Evolutionary conservation across 2,888 invertebrate species (phyloP).

Genomic region (Hipparchia semele): DNA sequence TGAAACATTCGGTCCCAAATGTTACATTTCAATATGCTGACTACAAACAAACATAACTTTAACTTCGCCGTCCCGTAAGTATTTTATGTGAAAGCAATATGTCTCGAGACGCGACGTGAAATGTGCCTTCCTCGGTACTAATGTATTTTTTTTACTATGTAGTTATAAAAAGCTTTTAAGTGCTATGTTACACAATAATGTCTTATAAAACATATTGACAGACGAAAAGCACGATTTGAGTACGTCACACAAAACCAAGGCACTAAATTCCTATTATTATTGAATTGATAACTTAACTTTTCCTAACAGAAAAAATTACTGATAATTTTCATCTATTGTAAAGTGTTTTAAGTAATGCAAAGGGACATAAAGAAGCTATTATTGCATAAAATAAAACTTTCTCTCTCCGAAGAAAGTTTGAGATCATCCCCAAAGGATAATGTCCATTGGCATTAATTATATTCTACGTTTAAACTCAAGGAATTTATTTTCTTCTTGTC

Average conservation of each 20-base stretch:
- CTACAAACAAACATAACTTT: conserved; percentile 63
- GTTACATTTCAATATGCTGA: conserved; percentile 77
- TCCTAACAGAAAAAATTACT: too few species aligned
- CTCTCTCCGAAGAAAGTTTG: conserved; percentile 26
- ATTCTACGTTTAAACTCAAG: conserved; percentile 43
- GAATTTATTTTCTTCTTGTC: conserved; percentile 36
- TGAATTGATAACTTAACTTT: too few species aligned
- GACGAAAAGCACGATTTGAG: too few species aligned
- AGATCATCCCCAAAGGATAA: conserved; percentile 37
- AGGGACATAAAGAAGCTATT: neutral
- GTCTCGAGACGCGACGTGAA: conserved; percentile 36
- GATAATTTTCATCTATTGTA: neutral
- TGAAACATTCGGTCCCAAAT: conserved; percentile 68
- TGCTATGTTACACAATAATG: neutral
- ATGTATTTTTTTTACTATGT: conserved; percentile 8
- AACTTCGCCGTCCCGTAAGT: conserved; percentile 51
- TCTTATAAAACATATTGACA: neutral
- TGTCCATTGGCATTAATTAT: conserved; percentile 42
- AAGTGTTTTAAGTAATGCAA: too few species aligned
- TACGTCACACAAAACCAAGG: too few species aligned
- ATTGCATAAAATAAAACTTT: neutral
- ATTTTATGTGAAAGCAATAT: conserved; percentile 57
- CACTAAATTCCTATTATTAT: too few species aligned
- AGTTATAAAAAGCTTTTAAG: neutral
- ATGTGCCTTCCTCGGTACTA: conserved; percentile 14